Conservation (phyloP, 2,113 vertebrate species). For the Poecile atricapillus region DNA sequence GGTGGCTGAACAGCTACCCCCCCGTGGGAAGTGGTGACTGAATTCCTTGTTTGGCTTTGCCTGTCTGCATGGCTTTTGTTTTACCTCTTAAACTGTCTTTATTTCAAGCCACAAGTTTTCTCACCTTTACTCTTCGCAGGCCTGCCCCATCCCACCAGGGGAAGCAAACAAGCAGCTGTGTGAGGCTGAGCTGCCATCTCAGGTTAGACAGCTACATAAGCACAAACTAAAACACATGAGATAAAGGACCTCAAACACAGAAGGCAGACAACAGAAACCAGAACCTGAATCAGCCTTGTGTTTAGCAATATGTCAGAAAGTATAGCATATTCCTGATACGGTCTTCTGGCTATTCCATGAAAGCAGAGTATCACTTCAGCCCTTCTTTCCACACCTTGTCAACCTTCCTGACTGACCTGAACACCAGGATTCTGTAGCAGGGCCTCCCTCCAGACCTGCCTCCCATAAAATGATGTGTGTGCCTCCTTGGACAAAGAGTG, state of each 20-base stretch:
- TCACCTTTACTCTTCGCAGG: background rate
- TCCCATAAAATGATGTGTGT: background rate
- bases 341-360: background rate
- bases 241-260: background rate
- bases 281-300: background rate
- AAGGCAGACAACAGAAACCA: background rate
- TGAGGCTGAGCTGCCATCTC: background rate
- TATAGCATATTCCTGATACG: background rate
- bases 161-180: background rate
- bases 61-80: background rate
- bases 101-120: background rate
- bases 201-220: background rate
- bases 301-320: background rate
- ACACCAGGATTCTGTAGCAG: background rate
- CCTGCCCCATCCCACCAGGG: background rate
- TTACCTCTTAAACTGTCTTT: background rate
- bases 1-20: background rate
- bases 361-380: background rate
- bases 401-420: background rate
- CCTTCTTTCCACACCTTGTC: background rate
- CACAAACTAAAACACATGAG: background rate
- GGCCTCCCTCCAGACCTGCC: background rate
- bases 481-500: rapidly evolving
- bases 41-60: background rate
- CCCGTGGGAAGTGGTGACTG: rapidly evolving